phyloP scores from a whole-genome alignment of 2,113 vertebrate species.

The Melanocharis versteri region DNA sequence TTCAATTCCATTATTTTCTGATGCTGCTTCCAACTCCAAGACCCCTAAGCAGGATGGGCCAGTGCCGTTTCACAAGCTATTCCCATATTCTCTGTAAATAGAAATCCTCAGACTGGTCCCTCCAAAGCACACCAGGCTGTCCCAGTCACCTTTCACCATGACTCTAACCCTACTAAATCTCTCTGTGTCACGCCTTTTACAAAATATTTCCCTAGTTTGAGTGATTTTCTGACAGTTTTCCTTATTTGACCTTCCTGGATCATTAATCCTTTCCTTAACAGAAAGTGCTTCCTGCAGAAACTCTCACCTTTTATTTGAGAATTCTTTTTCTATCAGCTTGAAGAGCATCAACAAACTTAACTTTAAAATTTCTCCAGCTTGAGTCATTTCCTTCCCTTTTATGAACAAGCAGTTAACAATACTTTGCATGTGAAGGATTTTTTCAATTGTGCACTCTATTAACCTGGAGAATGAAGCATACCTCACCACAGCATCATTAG shows the following conservation, averaged over 20 bases:
- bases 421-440: neutral
- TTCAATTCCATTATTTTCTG: neutral
- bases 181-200: neutral
- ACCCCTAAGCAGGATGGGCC: neutral
- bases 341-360: neutral
- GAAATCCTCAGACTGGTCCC: neutral
- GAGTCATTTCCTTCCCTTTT: neutral
- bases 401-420: neutral
- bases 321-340: neutral
- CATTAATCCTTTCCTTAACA: neutral
- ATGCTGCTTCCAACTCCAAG: neutral
- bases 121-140: neutral
- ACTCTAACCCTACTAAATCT: neutral
- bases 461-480: neutral
- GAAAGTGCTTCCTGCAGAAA: constrained; percentile 4
- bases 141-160: neutral
- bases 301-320: neutral
- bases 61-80: neutral
- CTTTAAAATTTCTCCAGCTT: neutral
- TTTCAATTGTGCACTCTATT: neutral
- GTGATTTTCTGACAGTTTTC: neutral
- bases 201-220: neutral
- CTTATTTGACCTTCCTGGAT: neutral
- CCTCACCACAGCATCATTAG: neutral
- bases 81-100: neutral